Evolutionary conservation across 2,113 vertebrate genomes (phyloP), one percentile per base, ranked within the genome.

Genomic region (Saimiri boliviensis): DNA sequence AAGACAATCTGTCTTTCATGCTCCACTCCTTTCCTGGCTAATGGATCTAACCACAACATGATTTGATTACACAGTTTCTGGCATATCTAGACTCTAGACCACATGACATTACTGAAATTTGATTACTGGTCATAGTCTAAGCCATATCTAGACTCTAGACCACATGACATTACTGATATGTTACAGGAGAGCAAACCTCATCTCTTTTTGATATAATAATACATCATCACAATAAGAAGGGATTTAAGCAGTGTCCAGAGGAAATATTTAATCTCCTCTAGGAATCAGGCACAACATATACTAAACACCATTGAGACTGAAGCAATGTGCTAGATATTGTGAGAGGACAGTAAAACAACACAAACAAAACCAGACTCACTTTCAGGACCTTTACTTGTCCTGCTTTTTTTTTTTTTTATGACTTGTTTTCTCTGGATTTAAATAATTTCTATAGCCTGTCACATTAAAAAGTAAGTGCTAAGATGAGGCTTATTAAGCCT

Each of bases 391-490:
- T 70, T 52, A 45, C 13, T 4, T 76, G 7, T 63, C 66, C 6
- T 52, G 8, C 30, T 89, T 12, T 91, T 66, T 71, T 74, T 35
- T 89, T 12, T 91, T 66, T 71, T 74, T 21, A 63, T 47, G 56
- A 85, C 19, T 93, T 71, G 27, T 76, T 70, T 91, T 79, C 40
- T 90, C 23, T 93, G 66, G 27, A 83, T 86, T 70, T 91, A 84
- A 95, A 82, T 37, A 81, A 54, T 71, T 16, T 89, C 47, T 66
- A 81, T 5, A 95, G 45, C 30, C 82, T 92, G 54, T 47, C 79
- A 71, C n/a, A 40, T 77, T 90, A 47, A 86, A 74, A 92, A 76
- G 23, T 47, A 91, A 88, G 91, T 90, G 74, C 68, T 45, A 70
- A 83, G 12, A 54, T 16, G 23, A 79, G n/a, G 32, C 11, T 66